A percentile compares a stretch with the other conserved stretches of the same genome.
These are phyloP conservation scores for Thryonomys swinderianus DNA, from an alignment of 2,113 vertebrate genomes.

Conservation along the genomic window DNA sequence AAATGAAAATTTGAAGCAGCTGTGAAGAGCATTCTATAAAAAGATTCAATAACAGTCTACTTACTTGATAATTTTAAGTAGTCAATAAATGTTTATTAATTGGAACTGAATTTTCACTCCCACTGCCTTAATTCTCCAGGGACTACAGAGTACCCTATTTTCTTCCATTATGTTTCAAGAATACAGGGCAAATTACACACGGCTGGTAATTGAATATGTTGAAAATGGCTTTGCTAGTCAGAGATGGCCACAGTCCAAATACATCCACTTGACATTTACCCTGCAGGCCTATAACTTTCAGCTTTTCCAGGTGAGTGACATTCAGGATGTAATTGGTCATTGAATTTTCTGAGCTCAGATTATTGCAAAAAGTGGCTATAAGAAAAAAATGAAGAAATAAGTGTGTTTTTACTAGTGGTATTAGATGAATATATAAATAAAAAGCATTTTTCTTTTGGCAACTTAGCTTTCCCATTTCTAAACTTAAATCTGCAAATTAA, in stretches of 20 bases:
- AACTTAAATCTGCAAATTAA: constrained; percentile 52
- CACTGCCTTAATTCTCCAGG: neutral
- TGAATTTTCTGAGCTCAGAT: constrained; percentile 33
- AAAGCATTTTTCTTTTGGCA: neutral
- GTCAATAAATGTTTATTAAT: constrained; percentile 26
- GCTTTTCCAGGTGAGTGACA: constrained; percentile 46
- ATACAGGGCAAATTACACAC: neutral
- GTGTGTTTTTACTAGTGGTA: neutral
- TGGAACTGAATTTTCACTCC: neutral
- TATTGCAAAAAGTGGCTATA: neutral
- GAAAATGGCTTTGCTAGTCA: constrained; percentile 54
- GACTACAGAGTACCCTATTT: neutral
- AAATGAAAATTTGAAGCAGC: neutral
- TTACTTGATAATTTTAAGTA: neutral
- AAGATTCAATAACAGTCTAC: neutral
- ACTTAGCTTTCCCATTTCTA: constrained; percentile 26
- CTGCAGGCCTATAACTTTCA: constrained; percentile 20
- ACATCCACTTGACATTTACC: constrained; percentile 61
- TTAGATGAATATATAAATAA: constrained; percentile 29
- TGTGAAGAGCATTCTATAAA: neutral
- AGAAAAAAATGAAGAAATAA: neutral
- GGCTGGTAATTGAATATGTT: neutral
- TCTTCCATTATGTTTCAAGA: constrained; percentile 25
- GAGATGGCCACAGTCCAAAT: constrained; percentile 39
- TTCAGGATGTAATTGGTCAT: constrained; percentile 39